Conservation (phyloP, 2,113 vertebrate species). For the Corythornis vintsioides region DNA sequence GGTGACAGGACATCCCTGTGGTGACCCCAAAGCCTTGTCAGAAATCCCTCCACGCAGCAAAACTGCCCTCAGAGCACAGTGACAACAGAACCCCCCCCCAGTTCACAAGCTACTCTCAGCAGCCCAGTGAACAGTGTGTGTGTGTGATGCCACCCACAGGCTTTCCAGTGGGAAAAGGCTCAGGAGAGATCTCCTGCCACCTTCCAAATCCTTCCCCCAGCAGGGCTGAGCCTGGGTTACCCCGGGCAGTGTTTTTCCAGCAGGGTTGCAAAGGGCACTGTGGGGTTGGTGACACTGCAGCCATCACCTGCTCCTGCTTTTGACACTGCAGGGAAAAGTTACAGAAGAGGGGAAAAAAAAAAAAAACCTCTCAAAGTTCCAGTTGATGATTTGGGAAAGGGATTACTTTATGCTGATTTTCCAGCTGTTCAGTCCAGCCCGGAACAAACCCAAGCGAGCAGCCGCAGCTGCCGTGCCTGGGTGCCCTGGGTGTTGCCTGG, state of each 20-base stretch:
- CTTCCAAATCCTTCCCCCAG: neutral
- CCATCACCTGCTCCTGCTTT: neutral
- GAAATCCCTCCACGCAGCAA: neutral
- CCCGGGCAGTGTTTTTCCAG: neutral
- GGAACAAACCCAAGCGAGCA: neutral
- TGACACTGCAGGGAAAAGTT: neutral
- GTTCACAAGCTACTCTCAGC: too few relatives aligned
- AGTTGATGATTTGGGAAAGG: neutral
- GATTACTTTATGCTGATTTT: neutral
- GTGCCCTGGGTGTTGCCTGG: neutral
- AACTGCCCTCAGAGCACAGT: neutral
- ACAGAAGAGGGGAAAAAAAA: neutral
- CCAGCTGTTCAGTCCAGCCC: neutral
- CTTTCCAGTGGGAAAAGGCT: neutral
- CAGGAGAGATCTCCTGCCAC: neutral
- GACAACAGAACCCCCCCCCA: neutral
- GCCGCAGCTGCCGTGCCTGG: neutral
- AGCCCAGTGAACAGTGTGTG: accelerated
- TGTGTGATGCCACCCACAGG: neutral
- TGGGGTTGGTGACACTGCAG: neutral
- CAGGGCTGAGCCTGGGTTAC: neutral
- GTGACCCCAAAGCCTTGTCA: neutral
- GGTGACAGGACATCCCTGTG: too few relatives aligned
- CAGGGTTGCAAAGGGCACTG: neutral
- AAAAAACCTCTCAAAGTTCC: neutral